Percentiles rank a stretch among this genome's conserved stretches.
Conservation (phyloP, 2,797 vertebrate species). For the Pipistrellus pipistrellus region DNA sequence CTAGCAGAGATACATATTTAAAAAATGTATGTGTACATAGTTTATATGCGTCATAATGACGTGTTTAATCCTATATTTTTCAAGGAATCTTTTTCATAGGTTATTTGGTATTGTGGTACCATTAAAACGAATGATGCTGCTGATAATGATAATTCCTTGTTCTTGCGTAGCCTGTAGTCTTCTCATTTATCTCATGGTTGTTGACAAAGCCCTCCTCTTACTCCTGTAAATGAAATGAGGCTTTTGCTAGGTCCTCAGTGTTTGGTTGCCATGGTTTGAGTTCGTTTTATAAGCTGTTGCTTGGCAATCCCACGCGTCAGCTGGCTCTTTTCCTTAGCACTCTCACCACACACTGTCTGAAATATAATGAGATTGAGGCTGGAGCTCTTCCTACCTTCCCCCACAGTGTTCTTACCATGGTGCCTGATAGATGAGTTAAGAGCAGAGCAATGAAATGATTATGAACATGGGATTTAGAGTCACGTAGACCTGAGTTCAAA, state of each 20-base stretch:
- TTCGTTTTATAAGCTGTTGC: slow-evolving; percentile 84
- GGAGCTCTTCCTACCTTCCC: slow-evolving; percentile 69
- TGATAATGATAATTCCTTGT: slow-evolving; percentile 45
- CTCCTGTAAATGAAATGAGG: slow-evolving; percentile 82
- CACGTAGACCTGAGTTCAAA: slow-evolving; percentile 31
- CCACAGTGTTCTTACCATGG: slow-evolving; percentile 39
- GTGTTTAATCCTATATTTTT: slow-evolving; percentile 37
- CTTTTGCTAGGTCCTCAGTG: slow-evolving; percentile 79
- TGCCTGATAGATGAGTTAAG: slow-evolving; percentile 52
- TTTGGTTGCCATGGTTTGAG: slow-evolving; percentile 84
- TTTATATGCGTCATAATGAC: slow-evolving; percentile 21
- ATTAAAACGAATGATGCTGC: slow-evolving; percentile 50
- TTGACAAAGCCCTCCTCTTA: slow-evolving; percentile 80
- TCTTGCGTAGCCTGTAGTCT: slow-evolving; percentile 36
- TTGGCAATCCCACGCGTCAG: slow-evolving; percentile 83
- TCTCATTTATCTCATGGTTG: slow-evolving; percentile 75
- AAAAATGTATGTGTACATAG: neutral
- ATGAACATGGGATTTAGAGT: slow-evolving; percentile 18
- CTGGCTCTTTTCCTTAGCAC: slow-evolving; percentile 76
- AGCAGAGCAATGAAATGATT: slow-evolving; percentile 48
- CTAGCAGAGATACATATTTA: neutral
- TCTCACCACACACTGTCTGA: slow-evolving; percentile 76
- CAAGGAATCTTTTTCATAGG: slow-evolving; percentile 45
- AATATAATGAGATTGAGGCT: slow-evolving; percentile 79
- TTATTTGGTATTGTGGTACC: slow-evolving; percentile 53